Evolutionary conservation across 2,113 vertebrate genomes (phyloP).

Genomic region (Mastomys coucha): DNA sequence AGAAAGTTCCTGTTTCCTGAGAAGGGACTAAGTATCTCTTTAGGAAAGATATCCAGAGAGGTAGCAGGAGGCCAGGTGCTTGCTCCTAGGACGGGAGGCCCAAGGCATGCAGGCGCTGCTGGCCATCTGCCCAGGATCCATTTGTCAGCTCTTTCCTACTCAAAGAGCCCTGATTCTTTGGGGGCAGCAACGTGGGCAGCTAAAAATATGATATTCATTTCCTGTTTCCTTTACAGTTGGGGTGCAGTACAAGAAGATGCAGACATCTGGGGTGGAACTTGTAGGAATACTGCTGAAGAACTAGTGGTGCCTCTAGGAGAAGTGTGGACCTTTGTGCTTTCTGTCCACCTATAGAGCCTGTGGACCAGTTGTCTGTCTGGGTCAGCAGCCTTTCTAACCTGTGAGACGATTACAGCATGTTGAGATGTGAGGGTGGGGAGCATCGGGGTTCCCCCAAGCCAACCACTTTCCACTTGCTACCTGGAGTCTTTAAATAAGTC

Average conservation of each 20-base stretch:
- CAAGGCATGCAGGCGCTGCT: neutral
- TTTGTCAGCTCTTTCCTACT: conserved; percentile 35
- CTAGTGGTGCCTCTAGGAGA: neutral
- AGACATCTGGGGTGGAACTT: neutral
- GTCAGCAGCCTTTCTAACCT: neutral
- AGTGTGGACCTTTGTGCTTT: neutral
- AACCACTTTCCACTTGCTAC: neutral
- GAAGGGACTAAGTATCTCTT: neutral
- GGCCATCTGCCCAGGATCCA: neutral
- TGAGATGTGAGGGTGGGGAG: neutral
- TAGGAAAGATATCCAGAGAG: neutral
- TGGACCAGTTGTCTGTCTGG: neutral
- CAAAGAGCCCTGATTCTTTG: neutral
- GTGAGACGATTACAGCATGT: too few relatives aligned
- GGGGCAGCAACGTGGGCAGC: neutral
- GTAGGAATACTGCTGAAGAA: neutral
- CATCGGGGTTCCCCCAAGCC: neutral
- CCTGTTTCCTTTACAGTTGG: neutral
- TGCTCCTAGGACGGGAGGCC: neutral
- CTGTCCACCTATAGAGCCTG: too few relatives aligned
- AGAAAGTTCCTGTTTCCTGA: conserved; percentile 55
- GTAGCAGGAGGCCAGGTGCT: neutral
- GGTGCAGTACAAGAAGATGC: conserved; percentile 35
- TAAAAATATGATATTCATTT: conserved; percentile 23
- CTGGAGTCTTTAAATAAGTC: neutral